Evolutionary conservation across 1,140 invertebrate species (phyloP), one percentile per base, ranked within the genome.

Genomic region (Drosophila ercepeae): DNA sequence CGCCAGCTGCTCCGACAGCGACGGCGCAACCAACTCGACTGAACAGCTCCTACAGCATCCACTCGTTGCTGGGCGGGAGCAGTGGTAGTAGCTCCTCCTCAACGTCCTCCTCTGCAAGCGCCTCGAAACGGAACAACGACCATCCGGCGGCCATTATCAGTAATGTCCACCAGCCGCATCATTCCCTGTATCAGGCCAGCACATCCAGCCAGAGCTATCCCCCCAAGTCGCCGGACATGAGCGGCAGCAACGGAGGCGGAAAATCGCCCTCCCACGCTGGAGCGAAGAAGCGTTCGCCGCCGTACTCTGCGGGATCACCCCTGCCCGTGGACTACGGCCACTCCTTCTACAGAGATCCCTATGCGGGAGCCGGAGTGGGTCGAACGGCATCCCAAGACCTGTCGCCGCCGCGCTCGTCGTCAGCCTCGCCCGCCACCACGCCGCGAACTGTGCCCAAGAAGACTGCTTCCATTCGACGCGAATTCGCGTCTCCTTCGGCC

Each of bases 41-140:
- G 27, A 91, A 91, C 55, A 95, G 94, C 81, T 95, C 94, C 68
- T 95, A 95, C 91, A 96, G 95, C 92, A 96, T 96, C 91, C 95
- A 95, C 67, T 96, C 95, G 65, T 92, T 96, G 77, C 91, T 96
- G 55, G 95, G 94, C 36, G 92, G 93, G 29, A 92, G 92, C 53
- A 92, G 92, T 44, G 39, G 60, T 34, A 70, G 64, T 48, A 45
- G 59, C 29, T 67, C 74, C 55, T 53, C 70, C 18, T 57, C 51
- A 3, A 67, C 67, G n/a, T 61, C 70, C 1, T 64, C 59, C 25
- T 49, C 46, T 4, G 8, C 46, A 8, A 9, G 16, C 7, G 39
- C 46, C 21, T 13, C 63, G 3, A 78, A 81, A 23, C 88, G 76
- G 53, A 51, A 34, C 25, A 44, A 48, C 19, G 83, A 88, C 36